Conservation (phyloP, 2,797 vertebrate genomes). For the Sebastiscus albofasciatus region DNA sequence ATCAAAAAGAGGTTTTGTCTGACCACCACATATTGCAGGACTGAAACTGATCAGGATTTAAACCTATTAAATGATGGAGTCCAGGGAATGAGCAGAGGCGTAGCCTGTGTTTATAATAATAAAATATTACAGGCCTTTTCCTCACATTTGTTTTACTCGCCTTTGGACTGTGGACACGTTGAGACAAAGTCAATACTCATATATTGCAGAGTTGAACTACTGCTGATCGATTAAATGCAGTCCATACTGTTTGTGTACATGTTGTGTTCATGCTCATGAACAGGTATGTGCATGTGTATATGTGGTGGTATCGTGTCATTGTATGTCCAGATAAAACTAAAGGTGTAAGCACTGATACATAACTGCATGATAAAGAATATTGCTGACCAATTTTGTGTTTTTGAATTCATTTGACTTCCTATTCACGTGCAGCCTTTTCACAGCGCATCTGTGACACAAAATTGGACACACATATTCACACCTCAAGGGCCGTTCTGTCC, state of each 20-base stretch:
- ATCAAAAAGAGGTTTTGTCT: neutral
- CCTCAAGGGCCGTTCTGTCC: slow-evolving; percentile 3
- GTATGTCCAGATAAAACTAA: neutral
- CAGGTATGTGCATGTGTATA: neutral
- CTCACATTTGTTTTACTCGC: slow-evolving; percentile 10
- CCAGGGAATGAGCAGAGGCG: neutral
- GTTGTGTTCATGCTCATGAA: neutral
- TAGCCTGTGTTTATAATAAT: slow-evolving; percentile 2
- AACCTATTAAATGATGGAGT: neutral
- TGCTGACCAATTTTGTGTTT: neutral
- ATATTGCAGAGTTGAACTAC: neutral
- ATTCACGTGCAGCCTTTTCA: neutral
- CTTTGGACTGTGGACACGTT: slow-evolving; percentile 25
- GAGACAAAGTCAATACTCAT: slow-evolving; percentile 16
- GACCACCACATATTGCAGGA: neutral
- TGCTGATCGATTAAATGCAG: neutral
- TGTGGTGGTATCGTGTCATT: neutral
- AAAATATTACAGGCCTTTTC: neutral
- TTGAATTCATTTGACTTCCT: neutral
- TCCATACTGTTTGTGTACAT: neutral
- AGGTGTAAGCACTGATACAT: neutral
- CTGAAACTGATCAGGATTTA: neutral
- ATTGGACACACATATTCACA: slow-evolving; percentile 7
- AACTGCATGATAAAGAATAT: neutral
- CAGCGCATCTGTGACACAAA: slow-evolving; percentile 4